phyloP scores from a whole-genome alignment of 2,113 vertebrate genomes.

The Pao palembangensis region DNA sequence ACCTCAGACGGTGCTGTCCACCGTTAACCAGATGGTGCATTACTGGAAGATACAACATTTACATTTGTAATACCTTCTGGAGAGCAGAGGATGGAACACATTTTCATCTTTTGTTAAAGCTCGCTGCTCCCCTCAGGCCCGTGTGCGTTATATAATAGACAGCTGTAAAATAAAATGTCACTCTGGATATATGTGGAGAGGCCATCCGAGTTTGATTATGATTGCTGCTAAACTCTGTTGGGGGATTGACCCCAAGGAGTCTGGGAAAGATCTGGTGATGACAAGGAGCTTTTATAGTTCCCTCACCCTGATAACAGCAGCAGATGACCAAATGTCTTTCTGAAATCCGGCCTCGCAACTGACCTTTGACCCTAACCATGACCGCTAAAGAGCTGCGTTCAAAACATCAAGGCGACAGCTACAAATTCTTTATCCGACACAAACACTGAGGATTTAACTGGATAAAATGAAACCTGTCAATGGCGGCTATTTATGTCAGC shows the following conservation, averaged over 20 bases:
- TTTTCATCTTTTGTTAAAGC: slow-evolving; percentile 31
- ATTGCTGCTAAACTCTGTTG: background rate
- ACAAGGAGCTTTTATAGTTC: background rate
- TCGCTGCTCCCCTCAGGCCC: slow-evolving; percentile 17
- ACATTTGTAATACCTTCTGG: slow-evolving; percentile 22
- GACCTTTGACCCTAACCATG: no score
- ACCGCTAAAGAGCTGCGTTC: no score
- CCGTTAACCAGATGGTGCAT: slow-evolving; percentile 34
- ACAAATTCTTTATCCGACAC: no score
- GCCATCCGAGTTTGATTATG: no score
- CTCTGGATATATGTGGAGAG: background rate
- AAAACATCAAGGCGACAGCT: background rate
- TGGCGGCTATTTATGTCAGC: background rate
- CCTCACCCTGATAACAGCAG: no score
- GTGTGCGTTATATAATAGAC: slow-evolving; percentile 22
- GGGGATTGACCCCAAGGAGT: background rate
- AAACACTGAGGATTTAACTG: background rate
- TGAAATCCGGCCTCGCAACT: no score
- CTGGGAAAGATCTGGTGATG: background rate
- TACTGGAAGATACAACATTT: slow-evolving; percentile 24
- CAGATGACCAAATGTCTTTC: no score
- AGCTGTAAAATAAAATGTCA: slow-evolving; percentile 10
- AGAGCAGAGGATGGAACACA: slow-evolving; percentile 22
- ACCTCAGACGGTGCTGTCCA: slow-evolving; percentile 6
- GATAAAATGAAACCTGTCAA: background rate